These are phyloP conservation scores for Scolopax rusticola DNA, from an alignment of 2,797 vertebrate species.

Conservation along the genomic window DNA sequence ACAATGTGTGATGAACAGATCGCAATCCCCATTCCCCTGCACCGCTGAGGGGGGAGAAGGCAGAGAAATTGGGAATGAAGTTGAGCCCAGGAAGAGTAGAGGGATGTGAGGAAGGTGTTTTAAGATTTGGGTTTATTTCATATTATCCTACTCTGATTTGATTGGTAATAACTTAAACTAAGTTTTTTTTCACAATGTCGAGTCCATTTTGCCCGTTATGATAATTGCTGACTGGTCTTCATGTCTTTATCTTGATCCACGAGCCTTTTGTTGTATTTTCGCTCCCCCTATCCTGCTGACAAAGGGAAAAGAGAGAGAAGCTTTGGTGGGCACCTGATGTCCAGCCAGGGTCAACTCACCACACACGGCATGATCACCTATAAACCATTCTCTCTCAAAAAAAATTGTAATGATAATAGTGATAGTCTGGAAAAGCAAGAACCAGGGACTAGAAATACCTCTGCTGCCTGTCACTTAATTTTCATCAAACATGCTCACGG, in stretches of 20 bases:
- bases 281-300: background rate
- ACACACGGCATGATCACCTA: background rate
- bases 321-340: background rate
- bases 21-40: background rate
- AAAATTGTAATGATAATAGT: background rate
- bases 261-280: background rate
- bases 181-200: background rate
- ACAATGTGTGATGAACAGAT: background rate
- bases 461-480: background rate
- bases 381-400: background rate
- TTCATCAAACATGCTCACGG: fast-evolving
- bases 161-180: background rate
- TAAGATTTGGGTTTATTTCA: background rate
- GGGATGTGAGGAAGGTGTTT: background rate
- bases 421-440: background rate
- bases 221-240: background rate
- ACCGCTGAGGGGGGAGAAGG: background rate
- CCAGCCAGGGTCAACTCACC: background rate
- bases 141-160: background rate
- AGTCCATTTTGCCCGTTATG: background rate
- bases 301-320: background rate
- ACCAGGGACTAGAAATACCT: background rate
- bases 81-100: background rate
- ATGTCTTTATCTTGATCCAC: background rate
- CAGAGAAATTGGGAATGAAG: background rate